Conservation (phyloP, 2,113 vertebrate species). For the Macrotus californicus region DNA sequence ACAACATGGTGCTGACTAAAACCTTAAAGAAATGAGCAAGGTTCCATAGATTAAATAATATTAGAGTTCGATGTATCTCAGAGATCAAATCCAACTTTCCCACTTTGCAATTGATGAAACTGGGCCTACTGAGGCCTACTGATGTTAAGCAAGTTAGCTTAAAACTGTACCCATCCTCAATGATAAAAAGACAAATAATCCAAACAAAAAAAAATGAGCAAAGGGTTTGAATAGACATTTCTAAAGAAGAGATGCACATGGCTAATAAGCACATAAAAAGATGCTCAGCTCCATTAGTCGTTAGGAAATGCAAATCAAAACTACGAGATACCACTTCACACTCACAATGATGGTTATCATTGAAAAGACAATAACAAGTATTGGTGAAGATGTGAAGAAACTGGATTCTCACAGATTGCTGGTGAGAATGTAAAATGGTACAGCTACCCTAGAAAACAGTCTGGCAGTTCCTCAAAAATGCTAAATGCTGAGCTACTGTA, state of each 20-base stretch:
- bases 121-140: not conserved
- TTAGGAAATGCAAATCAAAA: not conserved
- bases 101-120: not conserved
- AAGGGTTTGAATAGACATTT: not conserved
- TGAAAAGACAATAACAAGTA: not conserved
- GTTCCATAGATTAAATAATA: not conserved
- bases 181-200: not conserved
- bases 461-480: not conserved
- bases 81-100: not conserved
- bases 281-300: not conserved
- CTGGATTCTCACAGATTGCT: not conserved
- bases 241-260: not conserved
- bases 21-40: not conserved
- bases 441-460: not conserved
- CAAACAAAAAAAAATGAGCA: not conserved
- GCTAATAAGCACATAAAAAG: not conserved
- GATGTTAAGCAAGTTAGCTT: not conserved
- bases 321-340: not conserved
- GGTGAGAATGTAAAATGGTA: not conserved
- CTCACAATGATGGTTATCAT: not conserved
- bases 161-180: not conserved
- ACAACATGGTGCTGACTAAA: not conserved
- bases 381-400: not conserved
- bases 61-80: not conserved
- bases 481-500: not conserved